These are phyloP conservation scores for Oreochromis grahami DNA, from an alignment of 2,797 vertebrate species.

Conservation along the genomic window DNA sequence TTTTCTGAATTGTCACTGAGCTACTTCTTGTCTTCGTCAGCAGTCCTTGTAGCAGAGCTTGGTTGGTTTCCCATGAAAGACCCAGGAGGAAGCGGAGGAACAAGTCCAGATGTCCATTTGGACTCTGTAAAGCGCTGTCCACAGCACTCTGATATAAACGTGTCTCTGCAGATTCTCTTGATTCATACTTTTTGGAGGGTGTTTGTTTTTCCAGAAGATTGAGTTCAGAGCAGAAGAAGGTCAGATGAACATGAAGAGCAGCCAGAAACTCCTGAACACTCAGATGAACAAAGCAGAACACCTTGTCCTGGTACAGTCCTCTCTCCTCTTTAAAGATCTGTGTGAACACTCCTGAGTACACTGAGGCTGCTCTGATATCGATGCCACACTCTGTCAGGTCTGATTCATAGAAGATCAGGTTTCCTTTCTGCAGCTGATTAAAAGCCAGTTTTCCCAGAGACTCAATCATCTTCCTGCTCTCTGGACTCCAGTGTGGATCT, in stretches of 20 bases:
- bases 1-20: background rate
- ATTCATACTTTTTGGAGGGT: background rate
- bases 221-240: background rate
- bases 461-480: background rate
- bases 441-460: background rate
- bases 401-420: background rate
- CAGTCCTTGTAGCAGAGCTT: background rate
- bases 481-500: background rate
- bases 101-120: background rate
- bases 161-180: background rate
- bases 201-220: background rate
- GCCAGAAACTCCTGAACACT: background rate
- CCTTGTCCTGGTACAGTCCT: background rate
- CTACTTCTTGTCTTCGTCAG: background rate
- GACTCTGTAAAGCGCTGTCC: background rate
- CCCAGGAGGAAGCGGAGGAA: background rate
- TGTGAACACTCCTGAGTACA: background rate
- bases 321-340: background rate
- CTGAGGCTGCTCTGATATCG: fast-evolving
- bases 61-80: background rate
- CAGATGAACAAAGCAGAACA: background rate
- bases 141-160: background rate
- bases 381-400: background rate
- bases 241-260: background rate
- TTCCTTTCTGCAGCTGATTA: background rate